Evolutionary conservation across 2,888 invertebrate genomes (phyloP).

Genomic region (Dorcus hopei): DNA sequence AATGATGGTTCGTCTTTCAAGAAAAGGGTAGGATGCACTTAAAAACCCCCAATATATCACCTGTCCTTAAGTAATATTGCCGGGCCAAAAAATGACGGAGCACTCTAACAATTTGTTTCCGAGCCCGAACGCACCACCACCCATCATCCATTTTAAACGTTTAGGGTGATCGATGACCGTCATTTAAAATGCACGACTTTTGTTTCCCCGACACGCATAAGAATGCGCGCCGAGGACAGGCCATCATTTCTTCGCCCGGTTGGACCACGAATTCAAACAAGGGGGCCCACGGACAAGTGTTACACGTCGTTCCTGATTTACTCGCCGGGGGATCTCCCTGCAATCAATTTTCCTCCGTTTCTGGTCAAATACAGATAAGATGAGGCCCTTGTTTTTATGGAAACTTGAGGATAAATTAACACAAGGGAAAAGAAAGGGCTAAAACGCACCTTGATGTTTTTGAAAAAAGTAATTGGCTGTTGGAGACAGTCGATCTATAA

Average conservation of each 20-base stretch:
- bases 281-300: conserved; percentile 30
- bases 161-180: conserved; percentile 35
- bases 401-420: conserved; percentile 6
- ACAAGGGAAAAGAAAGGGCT: too few species aligned
- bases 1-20: too few species aligned
- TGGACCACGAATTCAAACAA: conserved; percentile 31
- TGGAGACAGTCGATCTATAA: too few species aligned
- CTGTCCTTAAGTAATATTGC: conserved; percentile 35
- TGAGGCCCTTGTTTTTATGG: conserved; percentile 14
- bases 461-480: too few species aligned
- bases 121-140: conserved; percentile 28
- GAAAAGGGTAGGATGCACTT: too few species aligned
- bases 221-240: conserved; percentile 20
- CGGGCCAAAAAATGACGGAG: conserved; percentile 31
- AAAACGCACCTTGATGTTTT: too few species aligned
- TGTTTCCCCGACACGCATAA: conserved; percentile 28
- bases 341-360: conserved; percentile 33
- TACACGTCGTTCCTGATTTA: conserved; percentile 33
- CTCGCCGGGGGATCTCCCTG: conserved; percentile 28
- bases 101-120: conserved; percentile 34
- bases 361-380: conserved; percentile 37
- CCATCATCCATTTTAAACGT: conserved; percentile 32
- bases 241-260: conserved; percentile 26
- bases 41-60: conserved; percentile 28
- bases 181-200: conserved; percentile 35